A percentile compares a stretch with the other conserved stretches of the same genome.
phyloP scores from a whole-genome alignment of 23 tunicate species.

The Botrylloides violaceus region DNA sequence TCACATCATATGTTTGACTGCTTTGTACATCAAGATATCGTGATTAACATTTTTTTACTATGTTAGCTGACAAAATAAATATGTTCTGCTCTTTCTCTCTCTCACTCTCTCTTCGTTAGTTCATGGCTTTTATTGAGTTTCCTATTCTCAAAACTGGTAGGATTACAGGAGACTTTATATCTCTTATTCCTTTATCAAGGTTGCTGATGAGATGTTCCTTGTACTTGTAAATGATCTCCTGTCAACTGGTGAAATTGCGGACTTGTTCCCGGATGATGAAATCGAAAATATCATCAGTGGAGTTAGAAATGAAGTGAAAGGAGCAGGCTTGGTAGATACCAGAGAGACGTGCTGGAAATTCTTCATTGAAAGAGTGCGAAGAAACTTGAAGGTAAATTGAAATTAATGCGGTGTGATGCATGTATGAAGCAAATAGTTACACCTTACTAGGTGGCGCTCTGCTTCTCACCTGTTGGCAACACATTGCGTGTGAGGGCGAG shows the following conservation, averaged over 20 bases:
- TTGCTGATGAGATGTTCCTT: slow-evolving; percentile 88
- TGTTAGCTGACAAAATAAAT: no score
- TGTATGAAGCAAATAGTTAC: no score
- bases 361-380: slow-evolving; percentile 87
- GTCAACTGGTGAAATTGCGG: slow-evolving; percentile 89
- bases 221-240: slow-evolving; percentile 91
- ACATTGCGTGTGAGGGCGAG: slow-evolving; percentile 91
- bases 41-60: no score
- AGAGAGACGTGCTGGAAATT: slow-evolving; percentile 94
- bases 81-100: no score
- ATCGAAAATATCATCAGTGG: slow-evolving; percentile 83
- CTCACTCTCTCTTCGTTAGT: no score
- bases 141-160: no score
- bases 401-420: no score
- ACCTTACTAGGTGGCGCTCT: slow-evolving; percentile 67
- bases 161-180: no score
- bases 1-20: no score
- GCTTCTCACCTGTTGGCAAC: slow-evolving; percentile 97
- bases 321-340: slow-evolving; percentile 65
- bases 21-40: no score
- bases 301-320: slow-evolving; percentile 92
- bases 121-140: no score
- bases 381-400: slow-evolving; percentile 55
- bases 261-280: slow-evolving; percentile 94
- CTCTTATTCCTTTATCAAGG: slow-evolving; percentile 25